Evolutionary conservation across 2,888 invertebrate genomes (phyloP).

Genomic region (Yponomeuta plumbellus): DNA sequence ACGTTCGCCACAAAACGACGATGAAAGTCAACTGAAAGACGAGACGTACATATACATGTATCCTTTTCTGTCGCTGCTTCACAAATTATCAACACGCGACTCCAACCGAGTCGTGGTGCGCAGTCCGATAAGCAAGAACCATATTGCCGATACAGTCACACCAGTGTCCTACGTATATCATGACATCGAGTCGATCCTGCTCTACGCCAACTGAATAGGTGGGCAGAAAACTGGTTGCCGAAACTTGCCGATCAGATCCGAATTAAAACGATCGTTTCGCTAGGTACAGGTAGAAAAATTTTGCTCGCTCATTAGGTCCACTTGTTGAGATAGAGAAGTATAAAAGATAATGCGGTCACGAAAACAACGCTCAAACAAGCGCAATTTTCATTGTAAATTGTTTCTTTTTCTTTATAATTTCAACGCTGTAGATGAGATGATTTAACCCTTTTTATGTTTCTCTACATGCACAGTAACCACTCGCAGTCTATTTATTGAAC

Average conservation of each 20-base stretch:
- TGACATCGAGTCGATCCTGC: conserved; percentile 55
- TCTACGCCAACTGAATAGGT: conserved; percentile 42
- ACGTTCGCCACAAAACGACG: conserved; percentile 75
- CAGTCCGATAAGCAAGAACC: conserved; percentile 33
- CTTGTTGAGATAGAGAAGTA: conserved; percentile 33
- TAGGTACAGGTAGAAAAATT: conserved; percentile 26
- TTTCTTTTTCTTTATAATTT: background rate
- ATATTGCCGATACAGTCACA: conserved; percentile 62
- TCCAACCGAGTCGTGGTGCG: conserved; percentile 29
- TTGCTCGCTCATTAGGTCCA: conserved; percentile 45
- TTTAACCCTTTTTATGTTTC: background rate
- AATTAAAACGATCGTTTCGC: conserved; percentile 37
- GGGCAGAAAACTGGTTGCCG: conserved; percentile 45
- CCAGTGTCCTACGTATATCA: conserved; percentile 48
- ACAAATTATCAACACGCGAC: conserved; percentile 63
- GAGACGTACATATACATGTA: conserved; percentile 74
- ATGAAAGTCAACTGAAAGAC: conserved; percentile 77
- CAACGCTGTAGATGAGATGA: background rate
- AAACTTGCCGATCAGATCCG: conserved; percentile 50
- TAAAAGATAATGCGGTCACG: conserved; percentile 7
- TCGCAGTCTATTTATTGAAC: background rate
- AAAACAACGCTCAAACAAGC: background rate
- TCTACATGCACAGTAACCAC: background rate
- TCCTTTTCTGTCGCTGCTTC: conserved; percentile 70
- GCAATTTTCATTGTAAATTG: background rate